Percentiles rank a stretch among this genome's conserved stretches.
Evolutionary conservation across 2,113 vertebrate genomes (phyloP).

Genomic region (Campylorhamphus procurvoides): DNA sequence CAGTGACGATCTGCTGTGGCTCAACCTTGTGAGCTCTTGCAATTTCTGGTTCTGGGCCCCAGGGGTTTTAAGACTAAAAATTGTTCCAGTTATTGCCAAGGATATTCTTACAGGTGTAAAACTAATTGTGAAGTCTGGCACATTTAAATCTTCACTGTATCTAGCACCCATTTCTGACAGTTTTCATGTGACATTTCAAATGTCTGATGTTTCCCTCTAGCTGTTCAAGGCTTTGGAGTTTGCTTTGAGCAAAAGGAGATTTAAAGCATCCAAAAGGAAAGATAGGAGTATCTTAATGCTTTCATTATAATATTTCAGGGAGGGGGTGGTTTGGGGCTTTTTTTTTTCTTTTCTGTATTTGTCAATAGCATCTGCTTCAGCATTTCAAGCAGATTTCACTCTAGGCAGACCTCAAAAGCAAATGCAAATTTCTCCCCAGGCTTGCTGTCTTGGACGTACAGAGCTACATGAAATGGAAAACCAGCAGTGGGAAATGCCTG

Average conservation of each 20-base stretch:
- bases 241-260: neutral
- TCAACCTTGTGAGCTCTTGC: neutral
- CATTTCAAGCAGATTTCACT: conserved; percentile 22
- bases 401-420: conserved; percentile 27
- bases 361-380: conserved; percentile 22
- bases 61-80: neutral
- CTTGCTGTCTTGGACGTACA: neutral
- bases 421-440: conserved; percentile 35
- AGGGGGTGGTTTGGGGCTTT: neutral
- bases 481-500: neutral
- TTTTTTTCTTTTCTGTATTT: neutral
- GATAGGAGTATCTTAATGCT: neutral
- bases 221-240: neutral
- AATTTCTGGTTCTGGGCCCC: neutral
- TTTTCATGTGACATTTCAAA: neutral
- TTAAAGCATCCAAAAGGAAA: neutral
- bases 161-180: neutral
- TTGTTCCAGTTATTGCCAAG: neutral
- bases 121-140: neutral
- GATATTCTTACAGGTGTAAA: conserved; percentile 16
- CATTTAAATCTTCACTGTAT: neutral
- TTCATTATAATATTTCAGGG: neutral
- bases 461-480: neutral
- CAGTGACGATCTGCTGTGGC: neutral
- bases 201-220: neutral